Evolutionary conservation across 2,113 vertebrate genomes (phyloP), one percentile per base, ranked within the genome.

Genomic region (Neoarius graeffei): DNA sequence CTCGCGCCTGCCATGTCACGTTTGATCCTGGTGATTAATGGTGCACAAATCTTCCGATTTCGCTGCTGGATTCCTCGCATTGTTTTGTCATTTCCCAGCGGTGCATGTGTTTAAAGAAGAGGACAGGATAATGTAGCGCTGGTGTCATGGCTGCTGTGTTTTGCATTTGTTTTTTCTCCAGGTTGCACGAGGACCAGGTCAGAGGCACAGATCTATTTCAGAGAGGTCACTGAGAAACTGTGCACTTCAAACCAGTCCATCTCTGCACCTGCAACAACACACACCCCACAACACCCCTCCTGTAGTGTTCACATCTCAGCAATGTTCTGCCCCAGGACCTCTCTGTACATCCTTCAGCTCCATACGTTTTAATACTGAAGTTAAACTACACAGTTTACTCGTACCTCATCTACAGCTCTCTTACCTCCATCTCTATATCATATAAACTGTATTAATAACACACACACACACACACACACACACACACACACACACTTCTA

Each of bases 21-120:
- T 91, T 83, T 91, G 88, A 91, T 90, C 54, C 17, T 13, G 50
- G 76, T 91, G 92, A 92, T 91, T 91, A 91, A 92, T 91, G 87
- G 81, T 10, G 35, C 48, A 27, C 35, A 83, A 60, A 87, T 87
- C 89, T 88, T 62, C 84, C 52, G 54, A 85, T 85, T 85, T 74
- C 14, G 19, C 84, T 81, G 56, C 80, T 42, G 80, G 80, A 81
- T 81, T 81, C 77, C 83, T 92, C 15, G 88, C 91, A 90, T 92
- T 90, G 90, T 91, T 91, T 89, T 87, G 82, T 83, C 77, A 81
- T 23, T 87, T 90, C 90, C 90, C 90, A 83, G 81, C 50, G 91
- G 89, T 81, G 79, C 87, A 66, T 86, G 83, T 88, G 90, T 90
- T 85, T 91, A 89, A 89, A 88, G 86, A 88, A 84, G 67, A 79